Base-by-base conservation (phyloP, 2,888 invertebrate species). In the Schrankia costaestrigalis region DNA sequence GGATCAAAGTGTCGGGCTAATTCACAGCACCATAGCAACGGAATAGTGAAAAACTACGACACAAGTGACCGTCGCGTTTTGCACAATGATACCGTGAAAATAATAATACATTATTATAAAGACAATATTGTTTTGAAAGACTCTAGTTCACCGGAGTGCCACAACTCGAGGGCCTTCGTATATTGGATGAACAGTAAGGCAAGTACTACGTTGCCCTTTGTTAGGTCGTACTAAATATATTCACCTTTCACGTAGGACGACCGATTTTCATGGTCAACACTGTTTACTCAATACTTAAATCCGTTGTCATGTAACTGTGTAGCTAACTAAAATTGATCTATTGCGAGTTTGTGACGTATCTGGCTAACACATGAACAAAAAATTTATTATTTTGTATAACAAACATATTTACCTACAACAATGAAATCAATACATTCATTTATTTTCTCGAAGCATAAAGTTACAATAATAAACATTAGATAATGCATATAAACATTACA, bases 161-260 rank as follows among this genome's bases (percentile, higher is more conserved):
- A 66, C 72, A 68, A 62, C 57, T 73, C 66, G 78, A 78, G 74
- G 68, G 63, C 74, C 76, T 67, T 72, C 75, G 73, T 66, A 71
- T 74, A 84, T 87, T 87, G 86, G 87, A 87, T 87, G 86, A 78
- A 71, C 76, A 83, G 67, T 80, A 83, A 86, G 86, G 86, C 83
- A 83, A 87, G 87, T 86, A 75, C 48, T 49, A 48, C 31, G 41
- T 48, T 66, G 67, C 72, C 77, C 74, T 78, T 71, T 72, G 68
- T 73, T 68, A 68, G 63, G 64, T 59, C 63, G 57, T 58, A 57
- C n/a, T n/a, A n/a, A n/a, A n/a, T 45, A 41, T 51, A 49, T 56
- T 70, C 70, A 70, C 71, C 63, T 72, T 65, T 71, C 61, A 60
- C 65, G 31, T 41, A 41, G 35, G 40, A 53, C 34, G 31, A 34